Base-by-base conservation (phyloP, 2,797 vertebrate genomes). In the Poecilia wingei region DNA sequence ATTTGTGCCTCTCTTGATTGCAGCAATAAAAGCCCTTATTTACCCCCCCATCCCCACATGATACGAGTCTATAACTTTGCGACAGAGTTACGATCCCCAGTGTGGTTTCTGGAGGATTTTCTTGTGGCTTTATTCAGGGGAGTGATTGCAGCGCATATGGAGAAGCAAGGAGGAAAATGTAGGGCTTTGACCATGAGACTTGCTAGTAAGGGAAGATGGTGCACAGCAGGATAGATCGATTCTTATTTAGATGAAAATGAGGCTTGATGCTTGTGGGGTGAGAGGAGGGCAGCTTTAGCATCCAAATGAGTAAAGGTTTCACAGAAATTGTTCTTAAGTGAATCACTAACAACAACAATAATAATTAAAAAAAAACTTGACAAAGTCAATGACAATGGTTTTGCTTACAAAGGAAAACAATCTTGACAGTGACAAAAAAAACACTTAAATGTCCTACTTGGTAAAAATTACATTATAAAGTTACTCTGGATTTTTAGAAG, bases 201-300 rank as follows among this genome's bases (percentile, higher is more conserved):
- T 94, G 90, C 82, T 92, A 93, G 90, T 90, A 92, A 92, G 87
- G 93, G 90, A 95, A 94, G 92, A 95, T 93, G 94, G 94, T 89
- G 93, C 91, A 92, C 93, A 92, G 94, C 94, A 86, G 93, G 94
- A 95, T 87, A 90, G 94, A 96, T 96, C 95, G 95, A 96, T 96
- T 96, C 94, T 96, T 96, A 96, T 96, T 96, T 96, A 96, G 95
- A 96, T 96, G 95, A 96, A 96, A 96, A 96, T 96, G 95, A 96
- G 96, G 93, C 93, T 93, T 94, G 93, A 93, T 91, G 94, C 95
- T 95, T 80, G 91, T 94, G 94, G 91, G 94, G 94, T 92, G 94
- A 93, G 92, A 92, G 86, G 89, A 94, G 95, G 90, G 93, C 95
- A 95, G 94, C 93, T 93, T 94, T 92, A 89, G 94, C 93, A 92